These are phyloP conservation scores for Siniperca obscura DNA, from an alignment of 2,797 vertebrate genomes.

Conservation along the genomic window DNA sequence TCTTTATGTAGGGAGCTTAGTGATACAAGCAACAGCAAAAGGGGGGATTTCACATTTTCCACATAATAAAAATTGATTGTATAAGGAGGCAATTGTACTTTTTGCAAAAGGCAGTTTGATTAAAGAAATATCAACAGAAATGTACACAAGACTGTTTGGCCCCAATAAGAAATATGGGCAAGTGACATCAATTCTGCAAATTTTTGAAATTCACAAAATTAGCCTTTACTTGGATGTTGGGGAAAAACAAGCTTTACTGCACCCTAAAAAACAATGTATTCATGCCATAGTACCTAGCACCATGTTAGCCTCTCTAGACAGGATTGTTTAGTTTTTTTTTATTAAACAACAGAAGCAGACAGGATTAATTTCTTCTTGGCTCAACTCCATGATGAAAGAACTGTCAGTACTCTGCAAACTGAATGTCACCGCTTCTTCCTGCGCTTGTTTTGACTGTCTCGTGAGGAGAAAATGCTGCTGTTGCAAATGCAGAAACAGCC, in stretches of 20 bases:
- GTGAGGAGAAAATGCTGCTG: constrained; percentile 26
- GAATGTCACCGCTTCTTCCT: constrained; percentile 3
- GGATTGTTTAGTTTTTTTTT: constrained; percentile 16
- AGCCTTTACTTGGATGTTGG: constrained; percentile 4
- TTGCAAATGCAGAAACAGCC: constrained; percentile 11
- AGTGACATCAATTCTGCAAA: constrained; percentile 43
- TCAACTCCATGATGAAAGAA: constrained; percentile 11
- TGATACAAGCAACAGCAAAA: constrained; percentile 19
- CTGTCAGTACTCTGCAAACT: constrained; percentile 8
- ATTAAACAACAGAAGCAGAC: constrained; percentile 32
- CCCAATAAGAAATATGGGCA: constrained; percentile 17
- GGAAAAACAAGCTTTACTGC: not conserved
- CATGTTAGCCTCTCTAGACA: constrained; percentile 45
- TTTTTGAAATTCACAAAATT: constrained; percentile 26
- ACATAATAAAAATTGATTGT: constrained; percentile 22
- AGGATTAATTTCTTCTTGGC: constrained; percentile 23
- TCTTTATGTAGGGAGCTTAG: constrained; percentile 12
- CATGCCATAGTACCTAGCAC: constrained; percentile 57
- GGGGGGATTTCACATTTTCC: constrained; percentile 26
- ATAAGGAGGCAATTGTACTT: constrained; percentile 10
- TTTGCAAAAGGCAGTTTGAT: constrained; percentile 42
- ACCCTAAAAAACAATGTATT: constrained; percentile 28
- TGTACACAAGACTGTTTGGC: constrained; percentile 39
- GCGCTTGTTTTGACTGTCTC: not conserved
- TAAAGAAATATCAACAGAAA: constrained; percentile 52